phyloP scores from a whole-genome alignment of 1,140 invertebrate genomes.

The fruit fly (Drosophila melanogaster) region DNA sequence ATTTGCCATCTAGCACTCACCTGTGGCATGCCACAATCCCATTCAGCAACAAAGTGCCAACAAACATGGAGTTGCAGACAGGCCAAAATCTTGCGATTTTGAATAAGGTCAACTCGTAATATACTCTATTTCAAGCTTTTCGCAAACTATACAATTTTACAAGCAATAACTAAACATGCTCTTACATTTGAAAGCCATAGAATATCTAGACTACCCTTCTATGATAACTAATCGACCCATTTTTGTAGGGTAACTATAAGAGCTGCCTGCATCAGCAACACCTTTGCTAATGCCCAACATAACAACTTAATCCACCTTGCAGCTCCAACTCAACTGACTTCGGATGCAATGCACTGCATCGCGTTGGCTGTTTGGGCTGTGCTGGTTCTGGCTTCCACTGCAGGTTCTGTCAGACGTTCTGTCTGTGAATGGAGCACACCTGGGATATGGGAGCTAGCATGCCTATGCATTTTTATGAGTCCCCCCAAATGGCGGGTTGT shows the following conservation, averaged over 20 bases:
- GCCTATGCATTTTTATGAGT: conserved; percentile 41
- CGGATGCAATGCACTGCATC: conserved; percentile 27
- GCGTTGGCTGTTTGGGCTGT: conserved; percentile 15
- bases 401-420: conserved; percentile 49
- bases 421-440: conserved; percentile 35
- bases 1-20: conserved; percentile 46
- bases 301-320: conserved; percentile 76
- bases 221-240: background rate
- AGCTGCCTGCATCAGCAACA: conserved; percentile 52
- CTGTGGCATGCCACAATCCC: conserved; percentile 46
- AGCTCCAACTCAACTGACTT: conserved; percentile 24
- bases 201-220: background rate
- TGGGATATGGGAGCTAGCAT: conserved; percentile 15
- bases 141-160: too few species aligned
- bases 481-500: conserved; percentile 24
- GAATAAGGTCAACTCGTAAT: background rate
- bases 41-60: conserved; percentile 35
- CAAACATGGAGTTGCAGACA: conserved; percentile 50
- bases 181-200: background rate
- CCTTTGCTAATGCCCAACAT: conserved; percentile 72
- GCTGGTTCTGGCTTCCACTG: conserved; percentile 2
- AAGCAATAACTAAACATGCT: too few species aligned
- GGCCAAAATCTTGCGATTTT: conserved; percentile 11
- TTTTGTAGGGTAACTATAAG: conserved; percentile 7
- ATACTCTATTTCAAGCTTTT: background rate